These are phyloP conservation scores for Mallotus villosus DNA, from an alignment of 2,797 vertebrate genomes.

Conservation along the genomic window DNA sequence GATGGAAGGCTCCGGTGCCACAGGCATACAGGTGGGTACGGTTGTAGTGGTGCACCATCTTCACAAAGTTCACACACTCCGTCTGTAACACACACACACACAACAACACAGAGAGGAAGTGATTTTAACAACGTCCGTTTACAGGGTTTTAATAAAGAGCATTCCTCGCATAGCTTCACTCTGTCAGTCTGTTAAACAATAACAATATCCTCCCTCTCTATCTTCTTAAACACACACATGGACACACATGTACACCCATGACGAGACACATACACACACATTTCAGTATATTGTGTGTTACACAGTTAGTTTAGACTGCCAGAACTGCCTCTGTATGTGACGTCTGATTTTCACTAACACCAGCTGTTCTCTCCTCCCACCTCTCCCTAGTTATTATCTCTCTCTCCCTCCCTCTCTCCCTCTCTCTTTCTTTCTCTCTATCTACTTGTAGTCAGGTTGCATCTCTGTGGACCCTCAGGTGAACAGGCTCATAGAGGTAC, in stretches of 20 bases:
- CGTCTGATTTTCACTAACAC: background rate
- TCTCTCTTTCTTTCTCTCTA: background rate
- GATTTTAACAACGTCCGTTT: background rate
- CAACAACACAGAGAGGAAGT: slow-evolving; percentile 7
- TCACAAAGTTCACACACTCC: slow-evolving; percentile 97
- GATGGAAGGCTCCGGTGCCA: slow-evolving; percentile 95
- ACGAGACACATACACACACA: slow-evolving; percentile 13
- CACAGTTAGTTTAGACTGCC: too few species aligned
- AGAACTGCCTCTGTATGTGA: background rate
- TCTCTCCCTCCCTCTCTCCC: background rate
- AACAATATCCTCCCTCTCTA: background rate
- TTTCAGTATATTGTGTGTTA: too few species aligned
- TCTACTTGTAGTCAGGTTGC: slow-evolving; percentile 35
- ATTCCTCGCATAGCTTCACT: background rate
- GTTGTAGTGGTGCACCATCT: slow-evolving; percentile 91
- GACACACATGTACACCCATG: slow-evolving; percentile 19
- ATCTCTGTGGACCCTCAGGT: slow-evolving; percentile 30
- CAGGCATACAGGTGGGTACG: slow-evolving; percentile 92
- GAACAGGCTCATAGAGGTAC: slow-evolving; percentile 19
- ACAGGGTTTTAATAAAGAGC: background rate
- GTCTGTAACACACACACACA: slow-evolving; percentile 71
- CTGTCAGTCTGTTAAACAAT: background rate
- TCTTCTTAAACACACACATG: background rate
- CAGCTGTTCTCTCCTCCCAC: background rate
- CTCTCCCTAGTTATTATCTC: background rate